Conservation (phyloP, 2,113 vertebrate species). For the Dicrurus megarhynchus region DNA sequence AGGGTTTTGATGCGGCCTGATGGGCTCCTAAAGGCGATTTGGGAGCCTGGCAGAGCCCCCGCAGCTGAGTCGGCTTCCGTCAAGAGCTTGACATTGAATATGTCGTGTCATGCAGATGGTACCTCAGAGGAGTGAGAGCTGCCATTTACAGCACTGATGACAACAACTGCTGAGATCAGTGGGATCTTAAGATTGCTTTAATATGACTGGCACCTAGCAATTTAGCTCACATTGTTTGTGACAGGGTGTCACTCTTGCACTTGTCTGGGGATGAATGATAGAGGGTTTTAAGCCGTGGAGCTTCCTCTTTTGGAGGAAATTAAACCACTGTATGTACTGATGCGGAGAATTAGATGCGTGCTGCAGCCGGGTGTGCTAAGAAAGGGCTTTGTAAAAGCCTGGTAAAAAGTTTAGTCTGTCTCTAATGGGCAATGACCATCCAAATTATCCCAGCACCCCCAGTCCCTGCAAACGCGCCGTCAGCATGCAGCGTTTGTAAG, state of each 20-base stretch:
- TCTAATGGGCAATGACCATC: not conserved
- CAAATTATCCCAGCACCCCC: not conserved
- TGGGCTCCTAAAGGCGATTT: conserved; percentile 79
- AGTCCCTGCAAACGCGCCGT: not conserved
- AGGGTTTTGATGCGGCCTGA: conserved; percentile 62
- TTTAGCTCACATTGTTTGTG: conserved; percentile 80
- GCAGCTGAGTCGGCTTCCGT: conserved; percentile 77
- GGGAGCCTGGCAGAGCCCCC: conserved; percentile 61
- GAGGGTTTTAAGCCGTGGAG: conserved; percentile 33
- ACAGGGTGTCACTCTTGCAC: conserved; percentile 81
- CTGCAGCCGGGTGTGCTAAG: not conserved
- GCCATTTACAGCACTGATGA: conserved; percentile 86
- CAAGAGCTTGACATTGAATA: conserved; percentile 81
- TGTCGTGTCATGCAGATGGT: conserved; percentile 79
- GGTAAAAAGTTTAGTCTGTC: not conserved
- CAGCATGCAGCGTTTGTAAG: not conserved
- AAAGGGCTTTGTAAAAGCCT: not conserved
- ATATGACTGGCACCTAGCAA: conserved; percentile 85
- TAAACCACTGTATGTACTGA: not conserved
- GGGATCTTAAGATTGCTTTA: conserved; percentile 69
- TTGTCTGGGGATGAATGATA: conserved; percentile 75
- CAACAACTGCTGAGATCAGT: conserved; percentile 66
- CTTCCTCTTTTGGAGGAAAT: not conserved
- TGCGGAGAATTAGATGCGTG: not conserved
- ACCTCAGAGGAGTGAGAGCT: conserved; percentile 79